Conservation (phyloP, 2,113 vertebrate genomes). For the Enhydra lutris region DNA sequence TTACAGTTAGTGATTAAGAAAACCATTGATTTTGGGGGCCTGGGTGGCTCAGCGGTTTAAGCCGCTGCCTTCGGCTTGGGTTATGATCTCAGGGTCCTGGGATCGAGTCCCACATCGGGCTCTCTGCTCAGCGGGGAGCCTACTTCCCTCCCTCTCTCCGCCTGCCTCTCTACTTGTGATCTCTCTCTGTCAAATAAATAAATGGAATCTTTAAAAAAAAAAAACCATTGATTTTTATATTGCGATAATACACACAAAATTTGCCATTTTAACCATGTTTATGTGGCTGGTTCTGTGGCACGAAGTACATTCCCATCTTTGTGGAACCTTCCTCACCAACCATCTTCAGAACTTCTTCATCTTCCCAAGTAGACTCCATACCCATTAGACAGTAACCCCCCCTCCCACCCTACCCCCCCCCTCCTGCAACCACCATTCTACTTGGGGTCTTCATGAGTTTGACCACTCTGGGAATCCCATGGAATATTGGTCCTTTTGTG, state of each 20-base stretch:
- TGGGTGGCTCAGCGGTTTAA: too few species aligned
- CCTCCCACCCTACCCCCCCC: accelerated
- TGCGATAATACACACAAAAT: neutral
- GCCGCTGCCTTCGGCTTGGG: too few species aligned
- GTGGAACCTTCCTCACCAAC: neutral
- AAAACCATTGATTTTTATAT: neutral
- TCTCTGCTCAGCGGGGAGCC: too few species aligned
- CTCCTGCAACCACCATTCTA: neutral
- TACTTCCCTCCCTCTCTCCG: too few species aligned
- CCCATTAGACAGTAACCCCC: neutral
- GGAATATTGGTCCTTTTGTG: neutral
- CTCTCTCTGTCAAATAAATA: too few species aligned
- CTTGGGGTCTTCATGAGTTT: neutral
- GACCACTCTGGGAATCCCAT: neutral
- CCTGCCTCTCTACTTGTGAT: too few species aligned
- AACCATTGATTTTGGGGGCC: neutral
- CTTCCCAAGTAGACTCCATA: neutral
- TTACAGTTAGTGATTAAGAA: neutral
- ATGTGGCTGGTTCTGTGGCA: neutral
- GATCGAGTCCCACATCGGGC: too few species aligned
- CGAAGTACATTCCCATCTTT: neutral
- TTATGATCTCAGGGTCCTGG: too few species aligned
- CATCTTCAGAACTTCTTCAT: neutral
- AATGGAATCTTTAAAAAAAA: too few species aligned
- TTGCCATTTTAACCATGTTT: neutral